Evolutionary conservation across 2,888 invertebrate species (phyloP).

Genomic region (Atethmia centrago): DNA sequence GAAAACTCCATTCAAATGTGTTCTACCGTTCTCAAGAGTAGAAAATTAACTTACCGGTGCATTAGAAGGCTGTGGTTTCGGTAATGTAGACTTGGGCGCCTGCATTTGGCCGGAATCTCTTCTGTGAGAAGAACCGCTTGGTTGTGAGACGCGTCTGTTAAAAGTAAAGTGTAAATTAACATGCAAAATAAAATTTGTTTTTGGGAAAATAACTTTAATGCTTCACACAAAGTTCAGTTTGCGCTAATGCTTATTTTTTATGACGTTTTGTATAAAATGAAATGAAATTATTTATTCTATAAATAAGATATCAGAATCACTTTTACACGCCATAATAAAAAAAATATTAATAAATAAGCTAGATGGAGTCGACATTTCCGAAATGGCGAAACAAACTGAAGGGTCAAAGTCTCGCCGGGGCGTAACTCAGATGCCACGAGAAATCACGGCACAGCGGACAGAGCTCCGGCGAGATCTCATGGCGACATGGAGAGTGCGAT

Average conservation of each 20-base stretch:
- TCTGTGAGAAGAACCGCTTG: conserved; percentile 66
- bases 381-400: no score
- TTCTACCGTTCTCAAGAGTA: not conserved
- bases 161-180: not conserved
- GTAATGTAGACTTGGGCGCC: conserved; percentile 67
- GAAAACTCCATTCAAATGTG: not conserved
- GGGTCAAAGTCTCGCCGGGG: no score
- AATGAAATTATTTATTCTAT: no score
- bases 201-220: not conserved
- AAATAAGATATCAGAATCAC: no score
- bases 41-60: conserved; percentile 68
- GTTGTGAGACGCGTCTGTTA: conserved; percentile 76
- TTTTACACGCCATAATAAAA: no score
- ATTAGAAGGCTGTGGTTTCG: conserved; percentile 70
- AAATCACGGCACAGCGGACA: no score
- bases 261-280: not conserved
- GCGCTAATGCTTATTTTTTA: not conserved
- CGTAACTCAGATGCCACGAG: no score
- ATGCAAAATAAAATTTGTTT: not conserved
- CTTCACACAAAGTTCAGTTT: not conserved
- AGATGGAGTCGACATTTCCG: no score
- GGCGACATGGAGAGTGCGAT: no score
- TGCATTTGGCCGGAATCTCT: conserved; percentile 69
- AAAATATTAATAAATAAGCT: no score
- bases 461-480: no score